Evolutionary conservation across 2,797 vertebrate species (phyloP).

Genomic region (Somateria mollissima): DNA sequence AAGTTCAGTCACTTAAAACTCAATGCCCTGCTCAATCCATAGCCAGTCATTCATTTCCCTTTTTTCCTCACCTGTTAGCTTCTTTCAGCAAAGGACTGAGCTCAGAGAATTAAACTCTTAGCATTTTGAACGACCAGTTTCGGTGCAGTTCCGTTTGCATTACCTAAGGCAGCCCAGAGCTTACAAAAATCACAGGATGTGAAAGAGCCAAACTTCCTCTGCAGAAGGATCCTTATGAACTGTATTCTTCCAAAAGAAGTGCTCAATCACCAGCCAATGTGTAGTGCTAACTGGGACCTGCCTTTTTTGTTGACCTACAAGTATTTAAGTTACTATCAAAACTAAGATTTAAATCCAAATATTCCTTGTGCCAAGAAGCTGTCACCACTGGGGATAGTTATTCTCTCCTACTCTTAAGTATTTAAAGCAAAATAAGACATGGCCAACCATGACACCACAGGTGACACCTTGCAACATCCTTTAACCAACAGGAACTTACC

Average conservation of each 20-base stretch:
- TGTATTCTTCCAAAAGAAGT: background rate
- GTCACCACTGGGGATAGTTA: background rate
- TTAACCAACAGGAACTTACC: background rate
- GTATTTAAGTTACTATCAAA: background rate
- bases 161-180: background rate
- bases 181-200: background rate
- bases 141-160: background rate
- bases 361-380: background rate
- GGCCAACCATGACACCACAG: background rate
- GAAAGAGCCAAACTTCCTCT: background rate
- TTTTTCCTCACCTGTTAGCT: background rate
- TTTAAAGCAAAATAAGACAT: background rate
- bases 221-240: background rate
- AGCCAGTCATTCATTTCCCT: accelerated
- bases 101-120: background rate
- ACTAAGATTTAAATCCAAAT: background rate
- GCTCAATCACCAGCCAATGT: background rate
- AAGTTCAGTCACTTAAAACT: background rate
- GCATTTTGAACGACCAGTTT: background rate
- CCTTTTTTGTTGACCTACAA: background rate
- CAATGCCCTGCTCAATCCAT: background rate
- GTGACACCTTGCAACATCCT: background rate
- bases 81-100: background rate
- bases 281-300: background rate
- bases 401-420: background rate